Conservation (phyloP, 2,113 vertebrate genomes). For the Mormoops blainvillei region DNA sequence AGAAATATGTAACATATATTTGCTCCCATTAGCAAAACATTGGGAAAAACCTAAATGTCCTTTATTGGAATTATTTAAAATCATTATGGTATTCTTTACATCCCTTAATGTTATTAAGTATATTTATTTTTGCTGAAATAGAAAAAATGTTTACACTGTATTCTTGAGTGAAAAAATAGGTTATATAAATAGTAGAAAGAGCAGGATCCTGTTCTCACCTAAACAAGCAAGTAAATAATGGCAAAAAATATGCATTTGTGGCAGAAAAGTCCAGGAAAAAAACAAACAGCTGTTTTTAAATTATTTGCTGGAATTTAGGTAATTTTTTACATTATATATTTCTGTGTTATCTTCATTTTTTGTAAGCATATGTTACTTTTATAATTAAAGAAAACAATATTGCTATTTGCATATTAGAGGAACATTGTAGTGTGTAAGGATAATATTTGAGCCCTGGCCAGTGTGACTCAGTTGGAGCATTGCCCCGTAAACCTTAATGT, state of each 20-base stretch:
- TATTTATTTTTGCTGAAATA: neutral
- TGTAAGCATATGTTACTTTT: neutral
- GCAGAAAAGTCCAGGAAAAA: neutral
- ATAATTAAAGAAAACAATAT: neutral
- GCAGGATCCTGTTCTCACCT: neutral
- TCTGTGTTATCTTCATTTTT: neutral
- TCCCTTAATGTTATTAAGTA: slow-evolving; percentile 2
- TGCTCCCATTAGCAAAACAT: neutral
- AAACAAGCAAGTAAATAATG: neutral
- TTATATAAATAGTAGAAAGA: neutral
- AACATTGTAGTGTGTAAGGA: neutral
- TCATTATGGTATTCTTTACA: neutral
- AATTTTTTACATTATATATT: slow-evolving; percentile 8
- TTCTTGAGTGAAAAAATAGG: neutral
- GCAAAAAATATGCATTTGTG: neutral
- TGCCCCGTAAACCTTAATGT: too few relatives aligned
- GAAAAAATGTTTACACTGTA: neutral
- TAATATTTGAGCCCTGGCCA: neutral
- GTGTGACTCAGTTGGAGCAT: too few relatives aligned
- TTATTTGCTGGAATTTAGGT: neutral
- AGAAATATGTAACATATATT: neutral
- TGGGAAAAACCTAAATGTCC: neutral
- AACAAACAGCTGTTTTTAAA: neutral
- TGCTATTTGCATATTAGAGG: neutral
- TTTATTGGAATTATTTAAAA: neutral